Evolutionary conservation across 1,140 invertebrate species (phyloP), one percentile per base, ranked within the genome.

Genomic region (Dendrolimus punctatus): DNA sequence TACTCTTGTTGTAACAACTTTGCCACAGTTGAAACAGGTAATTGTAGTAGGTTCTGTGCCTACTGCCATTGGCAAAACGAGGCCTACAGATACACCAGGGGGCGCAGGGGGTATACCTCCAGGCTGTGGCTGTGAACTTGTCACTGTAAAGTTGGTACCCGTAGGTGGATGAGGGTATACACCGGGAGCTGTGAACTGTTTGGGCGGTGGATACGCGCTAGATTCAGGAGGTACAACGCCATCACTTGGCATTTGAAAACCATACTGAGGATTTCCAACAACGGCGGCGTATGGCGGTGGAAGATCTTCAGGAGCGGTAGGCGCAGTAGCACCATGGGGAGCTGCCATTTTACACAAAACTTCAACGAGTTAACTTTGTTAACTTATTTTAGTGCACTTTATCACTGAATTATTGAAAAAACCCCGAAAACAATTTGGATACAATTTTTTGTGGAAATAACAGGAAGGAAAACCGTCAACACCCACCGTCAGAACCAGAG

Each of bases 1-100:
- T 2, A 85, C 82, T 70, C 73, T 77, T 23, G 82, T 83, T 40
- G 79, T 83, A 4, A 85, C 77, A n/a, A 81, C 70, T 73, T 82
- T 82, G 4, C 68, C 70, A 56, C 82, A 85, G 57, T 82, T 83
- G 58, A 73, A 81, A 57, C 82, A 85, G 42, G 73, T 78, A 7
- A 85, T 66, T 45, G 80, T 85, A 2, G 79, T 78, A 5, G 82
- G 82, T 44, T 82, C 77, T 9, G 68, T 82, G 39, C 82, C 82
- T 5, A 85, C 79, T n/a, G 65, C 73, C 5, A 70, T 64, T 2
- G 79, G 76, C 9, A 83, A 52, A 1, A 85, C 73, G 36, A 83
- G 65, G 4, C 75, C 78, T 5, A 82, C 68, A 10, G 77, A 78
- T n/a, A 77, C 68, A 2, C 65, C 70, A 2, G 69, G 66, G 0